Conservation (phyloP, 2,888 invertebrate species). For the Eupithecia tripunctaria region DNA sequence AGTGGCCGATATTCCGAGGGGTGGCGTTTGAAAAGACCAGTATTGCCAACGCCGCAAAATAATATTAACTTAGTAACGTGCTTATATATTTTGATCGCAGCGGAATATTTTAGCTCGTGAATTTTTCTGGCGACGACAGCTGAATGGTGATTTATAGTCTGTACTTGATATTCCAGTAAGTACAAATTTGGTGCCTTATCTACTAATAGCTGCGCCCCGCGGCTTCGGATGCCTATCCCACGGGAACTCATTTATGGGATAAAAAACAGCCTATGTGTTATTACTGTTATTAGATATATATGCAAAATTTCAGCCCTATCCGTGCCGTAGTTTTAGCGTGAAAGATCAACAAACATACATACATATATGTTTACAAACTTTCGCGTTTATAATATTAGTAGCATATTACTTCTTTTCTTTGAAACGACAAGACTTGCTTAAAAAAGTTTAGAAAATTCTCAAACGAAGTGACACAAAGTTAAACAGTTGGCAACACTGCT, state of each 20-base stretch:
- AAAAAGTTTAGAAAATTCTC: neutral
- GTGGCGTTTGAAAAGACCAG: constrained; percentile 12
- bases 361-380: too few species aligned
- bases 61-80: neutral
- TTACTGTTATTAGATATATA: too few species aligned
- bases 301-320: too few species aligned
- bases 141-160: constrained; percentile 4
- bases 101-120: neutral
- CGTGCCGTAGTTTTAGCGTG: too few species aligned
- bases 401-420: neutral
- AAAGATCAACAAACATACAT: too few species aligned
- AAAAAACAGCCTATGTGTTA: too few species aligned
- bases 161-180: constrained; percentile 5
- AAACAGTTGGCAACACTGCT: constrained; percentile 35
- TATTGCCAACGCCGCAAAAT: constrained; percentile 12
- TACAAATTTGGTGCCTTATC: neutral
- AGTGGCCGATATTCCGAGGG: constrained; percentile 28
- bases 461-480: constrained; percentile 47
- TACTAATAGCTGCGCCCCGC: too few species aligned
- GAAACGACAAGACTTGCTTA: neutral
- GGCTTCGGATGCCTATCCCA: too few species aligned
- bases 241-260: too few species aligned
- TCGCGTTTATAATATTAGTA: too few species aligned
- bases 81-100: neutral
- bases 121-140: neutral